Evolutionary conservation across 2,888 invertebrate genomes (phyloP).

Genomic region (Athripsodes cinereus): DNA sequence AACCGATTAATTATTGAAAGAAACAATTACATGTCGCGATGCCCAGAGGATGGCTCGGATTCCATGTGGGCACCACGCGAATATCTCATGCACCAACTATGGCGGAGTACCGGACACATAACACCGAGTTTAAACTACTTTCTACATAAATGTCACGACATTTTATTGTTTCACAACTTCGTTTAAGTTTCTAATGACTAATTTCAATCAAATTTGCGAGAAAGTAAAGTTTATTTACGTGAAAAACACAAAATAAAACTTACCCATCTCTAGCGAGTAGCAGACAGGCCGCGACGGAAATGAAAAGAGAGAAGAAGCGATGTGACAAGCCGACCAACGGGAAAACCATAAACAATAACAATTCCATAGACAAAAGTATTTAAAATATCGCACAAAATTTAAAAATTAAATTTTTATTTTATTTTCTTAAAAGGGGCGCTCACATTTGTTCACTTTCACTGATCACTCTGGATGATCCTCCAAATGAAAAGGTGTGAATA

Average conservation of each 20-base stretch:
- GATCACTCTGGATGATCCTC: too few relatives aligned
- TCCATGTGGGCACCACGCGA: conserved; percentile 47
- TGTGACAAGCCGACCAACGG: conserved; percentile 12
- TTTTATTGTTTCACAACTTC: neutral
- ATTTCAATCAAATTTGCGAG: conserved; percentile 29
- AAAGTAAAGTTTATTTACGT: neutral
- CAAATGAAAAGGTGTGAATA: too few relatives aligned
- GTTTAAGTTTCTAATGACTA: neutral
- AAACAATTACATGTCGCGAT: neutral
- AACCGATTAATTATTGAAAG: neutral
- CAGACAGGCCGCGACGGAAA: conserved; percentile 53
- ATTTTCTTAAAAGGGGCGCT: too few relatives aligned
- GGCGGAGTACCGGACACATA: conserved; percentile 34
- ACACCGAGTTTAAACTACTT: neutral
- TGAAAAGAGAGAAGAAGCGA: conserved; percentile 39
- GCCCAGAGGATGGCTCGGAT: conserved; percentile 42
- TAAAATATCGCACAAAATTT: neutral
- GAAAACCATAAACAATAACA: neutral
- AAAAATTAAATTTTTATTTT: too few relatives aligned
- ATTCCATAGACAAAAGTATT: neutral
- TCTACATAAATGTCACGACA: neutral
- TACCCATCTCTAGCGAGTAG: conserved; percentile 51
- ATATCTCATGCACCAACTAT: conserved; percentile 52
- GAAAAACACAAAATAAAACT: conserved; percentile 42
- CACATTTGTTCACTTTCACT: too few relatives aligned